phyloP scores from a whole-genome alignment of 2,113 vertebrate genomes.

The Aptenodytes patagonicus region DNA sequence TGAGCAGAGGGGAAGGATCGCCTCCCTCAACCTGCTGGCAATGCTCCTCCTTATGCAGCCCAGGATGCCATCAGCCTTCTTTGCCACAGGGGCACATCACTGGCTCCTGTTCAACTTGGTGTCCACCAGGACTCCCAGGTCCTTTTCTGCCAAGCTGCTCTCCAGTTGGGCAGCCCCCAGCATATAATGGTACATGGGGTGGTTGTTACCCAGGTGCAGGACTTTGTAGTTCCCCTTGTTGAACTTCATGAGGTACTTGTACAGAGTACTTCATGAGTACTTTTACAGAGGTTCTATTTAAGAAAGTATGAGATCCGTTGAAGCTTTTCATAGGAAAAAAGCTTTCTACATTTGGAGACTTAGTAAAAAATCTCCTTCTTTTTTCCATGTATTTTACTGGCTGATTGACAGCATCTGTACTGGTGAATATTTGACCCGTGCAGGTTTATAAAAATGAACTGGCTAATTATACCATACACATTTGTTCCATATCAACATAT shows the following conservation, averaged over 20 bases:
- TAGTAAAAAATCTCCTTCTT: background rate
- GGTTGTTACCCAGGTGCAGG: background rate
- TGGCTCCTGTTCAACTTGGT: background rate
- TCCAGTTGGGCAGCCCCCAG: background rate
- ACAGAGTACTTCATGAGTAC: background rate
- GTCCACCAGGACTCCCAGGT: background rate
- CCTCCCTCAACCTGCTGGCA: background rate
- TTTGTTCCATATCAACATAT: background rate
- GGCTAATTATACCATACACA: background rate
- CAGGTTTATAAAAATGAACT: background rate
- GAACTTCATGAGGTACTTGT: background rate
- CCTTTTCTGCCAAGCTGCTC: background rate
- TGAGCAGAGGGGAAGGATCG: background rate
- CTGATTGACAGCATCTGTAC: background rate
- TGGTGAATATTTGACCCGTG: background rate
- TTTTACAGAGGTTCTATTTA: background rate
- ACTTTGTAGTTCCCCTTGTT: background rate
- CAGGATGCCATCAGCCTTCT: background rate
- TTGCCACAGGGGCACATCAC: background rate
- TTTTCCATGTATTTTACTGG: background rate
- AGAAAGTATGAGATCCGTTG: background rate
- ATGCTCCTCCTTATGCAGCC: background rate
- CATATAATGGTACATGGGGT: background rate
- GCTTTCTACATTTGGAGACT: background rate
- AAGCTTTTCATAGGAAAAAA: background rate